phyloP scores from a whole-genome alignment of 2,888 invertebrate genomes.

The Cosmia pyralina region DNA sequence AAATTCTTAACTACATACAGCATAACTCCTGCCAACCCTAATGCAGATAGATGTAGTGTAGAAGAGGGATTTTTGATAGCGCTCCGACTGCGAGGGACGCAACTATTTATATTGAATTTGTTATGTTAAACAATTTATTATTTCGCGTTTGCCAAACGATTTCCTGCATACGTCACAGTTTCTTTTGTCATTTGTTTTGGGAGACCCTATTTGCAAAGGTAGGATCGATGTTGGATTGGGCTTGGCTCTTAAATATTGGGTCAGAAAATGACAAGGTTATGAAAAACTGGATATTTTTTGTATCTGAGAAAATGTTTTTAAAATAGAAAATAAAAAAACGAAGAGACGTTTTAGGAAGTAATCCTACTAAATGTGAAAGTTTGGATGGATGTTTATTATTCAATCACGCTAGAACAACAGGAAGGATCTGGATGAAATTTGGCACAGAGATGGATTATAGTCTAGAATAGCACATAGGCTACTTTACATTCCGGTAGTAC shows the following conservation, averaged over 20 bases:
- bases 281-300: not conserved
- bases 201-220: conserved; percentile 13
- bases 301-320: not conserved
- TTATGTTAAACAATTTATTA: conserved; percentile 77
- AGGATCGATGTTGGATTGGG: conserved; percentile 11
- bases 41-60: conserved; percentile 82
- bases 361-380: no score
- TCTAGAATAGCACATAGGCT: no score
- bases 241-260: not conserved
- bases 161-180: conserved; percentile 72
- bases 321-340: not conserved
- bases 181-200: conserved; percentile 61
- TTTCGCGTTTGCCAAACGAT: conserved; percentile 80
- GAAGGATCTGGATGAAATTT: no score
- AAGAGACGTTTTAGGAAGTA: no score
- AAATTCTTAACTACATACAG: conserved; percentile 50
- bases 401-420: no score
- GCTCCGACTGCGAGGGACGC: conserved; percentile 64
- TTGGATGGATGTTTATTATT: no score
- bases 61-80: conserved; percentile 78
- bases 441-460: no score
- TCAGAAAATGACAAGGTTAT: not conserved
- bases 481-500: no score
- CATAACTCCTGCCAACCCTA: conserved; percentile 68
- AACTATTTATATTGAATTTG: conserved; percentile 85